phyloP scores from a whole-genome alignment of 2,113 vertebrate genomes.

The Aegotheles bennettii region DNA sequence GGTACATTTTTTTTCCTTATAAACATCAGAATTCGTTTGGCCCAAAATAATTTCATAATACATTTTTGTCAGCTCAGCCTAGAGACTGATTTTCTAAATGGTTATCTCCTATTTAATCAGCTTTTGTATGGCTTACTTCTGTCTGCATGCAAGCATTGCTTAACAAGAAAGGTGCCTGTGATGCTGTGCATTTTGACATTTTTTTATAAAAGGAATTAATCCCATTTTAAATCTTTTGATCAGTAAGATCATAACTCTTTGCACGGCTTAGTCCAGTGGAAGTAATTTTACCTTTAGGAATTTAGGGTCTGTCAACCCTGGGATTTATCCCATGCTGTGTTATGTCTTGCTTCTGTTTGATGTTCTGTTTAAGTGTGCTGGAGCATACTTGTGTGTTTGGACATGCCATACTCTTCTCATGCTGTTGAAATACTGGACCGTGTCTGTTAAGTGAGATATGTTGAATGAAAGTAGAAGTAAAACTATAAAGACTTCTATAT shows the following conservation, averaged over 20 bases:
- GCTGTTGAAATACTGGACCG: background rate
- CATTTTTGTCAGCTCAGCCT: background rate
- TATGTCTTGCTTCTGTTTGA: background rate
- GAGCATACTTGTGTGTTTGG: background rate
- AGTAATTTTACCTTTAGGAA: background rate
- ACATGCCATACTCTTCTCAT: background rate
- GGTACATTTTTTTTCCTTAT: background rate
- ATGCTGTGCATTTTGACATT: background rate
- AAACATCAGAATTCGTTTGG: background rate
- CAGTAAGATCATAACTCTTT: background rate
- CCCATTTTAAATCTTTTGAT: background rate
- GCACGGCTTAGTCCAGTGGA: background rate
- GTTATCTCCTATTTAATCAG: accelerated
- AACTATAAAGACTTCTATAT: background rate
- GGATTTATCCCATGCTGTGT: background rate
- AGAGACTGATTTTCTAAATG: background rate
- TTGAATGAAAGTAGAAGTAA: background rate
- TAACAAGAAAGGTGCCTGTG: background rate
- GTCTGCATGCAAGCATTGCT: background rate
- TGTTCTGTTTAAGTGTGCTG: background rate
- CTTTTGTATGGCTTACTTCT: background rate
- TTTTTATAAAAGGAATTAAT: background rate
- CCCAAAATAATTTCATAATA: background rate
- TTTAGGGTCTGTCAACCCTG: background rate
- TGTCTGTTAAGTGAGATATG: background rate